These are phyloP conservation scores for Acrocephalus arundinaceus DNA, from an alignment of 2,113 vertebrate species.

Conservation along the genomic window DNA sequence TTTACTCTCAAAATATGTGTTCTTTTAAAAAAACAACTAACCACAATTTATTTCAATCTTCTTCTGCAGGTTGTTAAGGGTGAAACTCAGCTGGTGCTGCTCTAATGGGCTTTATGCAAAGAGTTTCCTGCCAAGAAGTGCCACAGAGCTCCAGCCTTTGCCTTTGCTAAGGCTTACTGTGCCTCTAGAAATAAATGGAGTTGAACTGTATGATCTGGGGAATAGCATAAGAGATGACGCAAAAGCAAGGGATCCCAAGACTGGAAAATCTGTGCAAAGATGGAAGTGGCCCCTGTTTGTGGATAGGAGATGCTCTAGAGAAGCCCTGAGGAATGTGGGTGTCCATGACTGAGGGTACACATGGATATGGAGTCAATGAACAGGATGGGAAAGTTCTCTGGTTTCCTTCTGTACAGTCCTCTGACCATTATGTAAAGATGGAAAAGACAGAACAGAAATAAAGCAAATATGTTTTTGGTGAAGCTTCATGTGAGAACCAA, in stretches of 20 bases:
- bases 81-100: neutral
- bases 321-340: accelerated
- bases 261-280: neutral
- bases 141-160: neutral
- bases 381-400: neutral
- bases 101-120: conserved; percentile 32
- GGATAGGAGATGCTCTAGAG: neutral
- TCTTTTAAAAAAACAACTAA: neutral
- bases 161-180: neutral
- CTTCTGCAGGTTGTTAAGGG: neutral
- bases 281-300: neutral
- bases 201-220: neutral
- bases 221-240: neutral
- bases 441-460: neutral
- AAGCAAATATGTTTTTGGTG: neutral
- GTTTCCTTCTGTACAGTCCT: neutral
- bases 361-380: accelerated
- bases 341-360: neutral
- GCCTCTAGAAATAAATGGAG: neutral
- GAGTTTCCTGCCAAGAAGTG: neutral
- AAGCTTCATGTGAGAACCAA: neutral
- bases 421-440: neutral
- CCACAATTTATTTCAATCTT: conserved; percentile 30
- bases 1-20: neutral
- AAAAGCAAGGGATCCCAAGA: neutral